Percentiles rank a stretch among this genome's conserved stretches.
phyloP scores from a whole-genome alignment of 2,113 vertebrate genomes.

The Potamarius usumacintae region DNA sequence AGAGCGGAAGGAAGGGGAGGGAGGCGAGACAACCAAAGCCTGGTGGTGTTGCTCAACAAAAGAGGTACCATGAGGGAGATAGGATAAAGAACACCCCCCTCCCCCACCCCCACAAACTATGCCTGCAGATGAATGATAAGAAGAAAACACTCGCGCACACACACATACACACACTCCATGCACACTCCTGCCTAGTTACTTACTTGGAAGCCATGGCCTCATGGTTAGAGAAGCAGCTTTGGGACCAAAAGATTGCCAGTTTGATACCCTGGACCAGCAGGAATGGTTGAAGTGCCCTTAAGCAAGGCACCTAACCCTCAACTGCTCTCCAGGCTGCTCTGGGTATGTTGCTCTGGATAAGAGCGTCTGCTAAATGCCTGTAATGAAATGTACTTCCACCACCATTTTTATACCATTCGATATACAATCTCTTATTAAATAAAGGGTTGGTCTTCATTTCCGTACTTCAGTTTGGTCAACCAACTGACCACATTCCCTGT shows the following conservation, averaged over 20 bases:
- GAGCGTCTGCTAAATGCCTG: too few species aligned
- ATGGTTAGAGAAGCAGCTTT: too few species aligned
- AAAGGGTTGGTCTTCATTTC: not conserved
- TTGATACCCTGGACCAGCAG: too few species aligned
- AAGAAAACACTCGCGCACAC: slow-evolving; percentile 47
- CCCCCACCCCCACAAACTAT: slow-evolving; percentile 33
- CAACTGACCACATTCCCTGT: not conserved
- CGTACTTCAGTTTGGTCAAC: too few species aligned
- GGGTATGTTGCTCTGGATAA: too few species aligned
- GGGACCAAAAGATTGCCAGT: too few species aligned
- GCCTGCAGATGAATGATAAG: slow-evolving; percentile 73
- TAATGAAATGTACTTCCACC: too few species aligned
- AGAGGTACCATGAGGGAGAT: slow-evolving; percentile 62
- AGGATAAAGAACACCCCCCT: slow-evolving; percentile 62
- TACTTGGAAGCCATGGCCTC: not conserved
- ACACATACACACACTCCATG: slow-evolving; percentile 44
- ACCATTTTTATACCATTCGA: not conserved
- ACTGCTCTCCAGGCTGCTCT: too few species aligned
- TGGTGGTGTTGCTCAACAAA: slow-evolving; percentile 69
- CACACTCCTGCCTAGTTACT: slow-evolving; percentile 38
- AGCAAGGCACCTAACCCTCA: too few species aligned
- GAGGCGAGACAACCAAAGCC: slow-evolving; percentile 44
- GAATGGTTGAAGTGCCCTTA: too few species aligned
- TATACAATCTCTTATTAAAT: not conserved
- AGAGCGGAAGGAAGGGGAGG: not conserved